A percentile compares a stretch with the other conserved stretches of the same genome.
phyloP scores from a whole-genome alignment of 1,140 invertebrate species.

The Leptinotarsa lineolata region DNA sequence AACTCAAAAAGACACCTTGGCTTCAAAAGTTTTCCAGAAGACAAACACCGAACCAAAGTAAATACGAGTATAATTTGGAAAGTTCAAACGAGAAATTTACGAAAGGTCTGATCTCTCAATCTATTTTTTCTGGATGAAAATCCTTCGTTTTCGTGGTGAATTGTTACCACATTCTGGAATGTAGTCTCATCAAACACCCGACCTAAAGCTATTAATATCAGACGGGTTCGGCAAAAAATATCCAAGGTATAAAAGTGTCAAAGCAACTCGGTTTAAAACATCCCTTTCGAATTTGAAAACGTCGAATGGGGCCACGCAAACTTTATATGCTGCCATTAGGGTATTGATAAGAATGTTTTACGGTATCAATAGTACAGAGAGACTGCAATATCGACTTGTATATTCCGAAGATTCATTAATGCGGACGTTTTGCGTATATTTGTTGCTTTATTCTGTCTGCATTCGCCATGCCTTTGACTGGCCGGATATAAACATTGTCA shows the following conservation, averaged over 20 bases:
- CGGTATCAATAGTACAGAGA: constrained; percentile 30
- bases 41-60: too few relatives aligned
- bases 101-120: too few relatives aligned
- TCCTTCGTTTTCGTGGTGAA: too few relatives aligned
- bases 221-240: too few relatives aligned
- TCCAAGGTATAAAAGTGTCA: neutral
- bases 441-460: neutral
- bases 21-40: too few relatives aligned
- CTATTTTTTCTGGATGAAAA: too few relatives aligned
- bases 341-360: constrained; percentile 32
- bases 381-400: constrained; percentile 32
- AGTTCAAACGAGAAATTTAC: too few relatives aligned
- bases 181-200: too few relatives aligned
- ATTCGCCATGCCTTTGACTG: neutral
- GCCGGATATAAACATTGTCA: constrained; percentile 30
- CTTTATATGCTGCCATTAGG: constrained; percentile 25
- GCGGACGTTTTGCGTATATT: constrained; percentile 31
- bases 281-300: constrained; percentile 17
- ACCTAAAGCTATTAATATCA: too few relatives aligned
- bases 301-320: constrained; percentile 14
- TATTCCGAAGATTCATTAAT: constrained; percentile 34
- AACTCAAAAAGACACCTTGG: too few relatives aligned
- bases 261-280: neutral
- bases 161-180: too few relatives aligned
- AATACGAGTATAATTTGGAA: too few relatives aligned